A percentile compares a stretch with the other conserved stretches of the same genome.
phyloP scores from a whole-genome alignment of 2,888 invertebrate species.

The Drosophila diplacantha region DNA sequence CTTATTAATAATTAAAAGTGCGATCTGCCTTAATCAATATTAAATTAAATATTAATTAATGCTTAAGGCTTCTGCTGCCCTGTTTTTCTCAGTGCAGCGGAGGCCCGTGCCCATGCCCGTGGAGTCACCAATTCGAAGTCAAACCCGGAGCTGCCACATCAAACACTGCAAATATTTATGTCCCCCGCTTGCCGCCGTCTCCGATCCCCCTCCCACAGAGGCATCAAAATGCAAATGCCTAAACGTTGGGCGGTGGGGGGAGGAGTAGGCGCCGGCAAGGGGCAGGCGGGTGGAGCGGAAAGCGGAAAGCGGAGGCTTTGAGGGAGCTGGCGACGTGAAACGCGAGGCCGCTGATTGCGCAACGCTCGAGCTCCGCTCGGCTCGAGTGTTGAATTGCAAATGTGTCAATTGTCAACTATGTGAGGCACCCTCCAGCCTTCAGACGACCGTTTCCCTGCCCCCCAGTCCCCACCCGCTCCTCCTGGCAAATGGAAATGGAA shows the following conservation, averaged over 20 bases:
- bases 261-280: conserved; percentile 1
- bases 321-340: conserved; percentile 8
- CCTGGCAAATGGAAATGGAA: conserved; percentile 13
- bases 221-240: conserved; percentile 72
- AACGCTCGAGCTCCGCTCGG: conserved; percentile 41
- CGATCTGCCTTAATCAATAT: no score
- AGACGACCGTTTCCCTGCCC: background rate
- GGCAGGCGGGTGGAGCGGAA: background rate
- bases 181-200: conserved; percentile 14
- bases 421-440: conserved; percentile 27
- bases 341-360: conserved; percentile 55
- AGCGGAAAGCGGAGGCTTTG: background rate
- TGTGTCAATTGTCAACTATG: conserved; percentile 72
- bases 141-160: conserved; percentile 54
- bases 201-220: background rate
- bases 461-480: background rate
- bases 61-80: no score
- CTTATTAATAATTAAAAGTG: no score
- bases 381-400: conserved; percentile 71
- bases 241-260: conserved; percentile 47
- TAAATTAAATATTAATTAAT: no score
- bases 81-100: conserved; percentile 5
- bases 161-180: conserved; percentile 74
- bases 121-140: conserved; percentile 38
- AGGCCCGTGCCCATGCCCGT: conserved; percentile 4